Evolutionary conservation across 2,797 vertebrate genomes (phyloP), one percentile per base, ranked within the genome.

Genomic region (Hemibagrus guttatus): DNA sequence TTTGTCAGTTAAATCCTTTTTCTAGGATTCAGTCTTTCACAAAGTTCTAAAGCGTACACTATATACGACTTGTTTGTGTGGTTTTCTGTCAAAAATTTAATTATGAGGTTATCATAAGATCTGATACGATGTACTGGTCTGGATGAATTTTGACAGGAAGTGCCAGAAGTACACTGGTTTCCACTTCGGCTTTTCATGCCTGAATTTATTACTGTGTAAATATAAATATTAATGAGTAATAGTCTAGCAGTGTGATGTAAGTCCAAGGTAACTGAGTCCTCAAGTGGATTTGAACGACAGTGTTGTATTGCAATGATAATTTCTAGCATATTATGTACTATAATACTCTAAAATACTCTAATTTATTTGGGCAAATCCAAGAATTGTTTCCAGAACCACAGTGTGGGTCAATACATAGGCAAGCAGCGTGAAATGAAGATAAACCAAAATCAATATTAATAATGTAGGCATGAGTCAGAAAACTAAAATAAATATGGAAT

Each of bases 381-480:
- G 26, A 64, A 52, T 64, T 8, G 0, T 31, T 31, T 0, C 31
- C 26, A 49, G 39, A 28, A 7, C 39, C 61, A 4, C 52, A 64
- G 63, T 4, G 1, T 5, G 58, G 63, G 81, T 66, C 63, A 52
- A 66, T 66, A 21, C 42, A 49, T 5, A 31, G 61, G 9, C 16
- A 31, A 66, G 17, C 61, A 14, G 61, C n/a, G 3, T 52, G 52
- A 31, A 66, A 64, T 52, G 2, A 52, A 17, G 42, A 68, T 66
- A 82, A 66, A 52, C 63, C n/a, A 82, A 54, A 82, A 82, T 82
- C 46, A 49, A 82, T 82, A 82, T 31, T 52, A 79, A 61, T n/a
- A 63, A 68, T 31, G 2, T 19, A n/a, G 26, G 39, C 39, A n/a
- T 21, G 9, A 31, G 61, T 26, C 61, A 82, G 26, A 66, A 64